Percentiles rank a stretch among this genome's conserved stretches.
These are phyloP conservation scores for Dinomys branickii DNA, from an alignment of 2,113 vertebrate genomes.

Conservation along the genomic window DNA sequence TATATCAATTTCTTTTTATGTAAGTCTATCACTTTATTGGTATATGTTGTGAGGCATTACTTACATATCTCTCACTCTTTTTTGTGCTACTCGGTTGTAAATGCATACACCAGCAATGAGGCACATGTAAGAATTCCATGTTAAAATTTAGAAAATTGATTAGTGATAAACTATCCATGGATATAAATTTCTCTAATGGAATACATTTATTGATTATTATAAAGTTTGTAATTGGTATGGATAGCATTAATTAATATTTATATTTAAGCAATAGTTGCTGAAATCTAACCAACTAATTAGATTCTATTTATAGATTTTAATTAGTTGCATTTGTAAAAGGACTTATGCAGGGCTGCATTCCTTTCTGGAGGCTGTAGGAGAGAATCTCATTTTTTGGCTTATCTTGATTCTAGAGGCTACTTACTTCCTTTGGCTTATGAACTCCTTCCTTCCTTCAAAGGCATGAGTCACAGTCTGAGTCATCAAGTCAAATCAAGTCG, in stretches of 20 bases:
- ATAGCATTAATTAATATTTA: neutral
- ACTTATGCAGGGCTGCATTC: neutral
- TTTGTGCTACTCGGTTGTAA: neutral
- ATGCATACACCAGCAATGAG: neutral
- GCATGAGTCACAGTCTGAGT: neutral
- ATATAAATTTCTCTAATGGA: neutral
- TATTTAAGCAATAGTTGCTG: neutral
- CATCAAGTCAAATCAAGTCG: neutral
- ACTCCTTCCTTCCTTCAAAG: neutral
- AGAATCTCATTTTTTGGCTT: neutral
- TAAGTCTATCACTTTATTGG: neutral
- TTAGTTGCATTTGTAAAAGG: neutral
- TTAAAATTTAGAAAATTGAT: neutral
- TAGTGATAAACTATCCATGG: neutral
- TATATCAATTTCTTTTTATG: neutral
- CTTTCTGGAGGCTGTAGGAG: neutral
- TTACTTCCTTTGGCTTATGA: neutral
- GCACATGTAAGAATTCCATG: neutral
- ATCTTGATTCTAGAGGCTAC: neutral
- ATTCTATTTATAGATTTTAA: neutral
- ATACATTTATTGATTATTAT: neutral
- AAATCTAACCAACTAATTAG: neutral
- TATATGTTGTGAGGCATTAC: neutral
- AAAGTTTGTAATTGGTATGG: neutral
- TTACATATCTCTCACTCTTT: neutral